Conservation (phyloP, 1,140 invertebrate species). For the Maconellicoccus hirsutus region DNA sequence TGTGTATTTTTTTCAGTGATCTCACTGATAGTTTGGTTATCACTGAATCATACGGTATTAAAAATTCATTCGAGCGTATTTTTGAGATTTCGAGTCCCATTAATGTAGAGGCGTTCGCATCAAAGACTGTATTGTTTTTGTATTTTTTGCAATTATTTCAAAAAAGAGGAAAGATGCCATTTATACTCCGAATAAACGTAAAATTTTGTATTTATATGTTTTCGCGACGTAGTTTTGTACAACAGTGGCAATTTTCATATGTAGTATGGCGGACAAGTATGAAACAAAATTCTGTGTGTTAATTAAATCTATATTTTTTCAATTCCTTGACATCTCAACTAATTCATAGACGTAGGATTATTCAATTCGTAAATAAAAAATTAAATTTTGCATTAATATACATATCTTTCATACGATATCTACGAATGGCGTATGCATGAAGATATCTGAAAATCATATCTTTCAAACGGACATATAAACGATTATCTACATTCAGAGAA, state of each 20-base stretch:
- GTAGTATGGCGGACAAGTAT: not conserved
- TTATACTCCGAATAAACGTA: not conserved
- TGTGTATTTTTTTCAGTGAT: not conserved
- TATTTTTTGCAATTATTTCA: not conserved
- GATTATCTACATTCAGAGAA: not conserved
- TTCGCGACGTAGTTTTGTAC: not conserved
- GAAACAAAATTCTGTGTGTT: not conserved
- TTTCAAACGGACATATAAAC: not conserved
- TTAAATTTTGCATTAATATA: too few relatives aligned
- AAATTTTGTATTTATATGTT: not conserved
- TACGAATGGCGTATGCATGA: too few relatives aligned
- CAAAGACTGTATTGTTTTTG: not conserved
- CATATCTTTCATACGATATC: too few relatives aligned
- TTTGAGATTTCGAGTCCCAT: not conserved
- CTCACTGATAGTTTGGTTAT: not conserved
- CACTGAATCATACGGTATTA: not conserved
- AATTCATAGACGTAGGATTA: too few relatives aligned
- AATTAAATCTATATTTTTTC: not conserved
- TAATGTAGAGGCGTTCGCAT: not conserved
- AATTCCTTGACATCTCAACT: not conserved
- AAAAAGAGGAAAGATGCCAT: not conserved
- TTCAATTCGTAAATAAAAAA: too few relatives aligned
- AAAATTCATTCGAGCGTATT: constrained; percentile 2
- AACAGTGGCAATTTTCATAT: not conserved
- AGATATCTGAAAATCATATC: not conserved